Conservation (phyloP, 1,140 invertebrate species). For the Phocides pigmalion region DNA sequence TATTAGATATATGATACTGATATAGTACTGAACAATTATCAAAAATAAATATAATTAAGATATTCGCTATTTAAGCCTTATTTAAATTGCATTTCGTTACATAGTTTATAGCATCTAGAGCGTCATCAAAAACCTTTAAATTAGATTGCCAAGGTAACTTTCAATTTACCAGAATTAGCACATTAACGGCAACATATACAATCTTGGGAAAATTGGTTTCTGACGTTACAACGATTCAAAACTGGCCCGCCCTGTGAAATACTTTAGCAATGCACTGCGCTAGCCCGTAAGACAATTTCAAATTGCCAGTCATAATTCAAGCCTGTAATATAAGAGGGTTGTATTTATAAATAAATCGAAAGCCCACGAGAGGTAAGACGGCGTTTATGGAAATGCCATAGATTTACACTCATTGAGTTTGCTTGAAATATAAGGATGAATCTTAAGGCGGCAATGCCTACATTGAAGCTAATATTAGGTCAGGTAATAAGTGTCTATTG, state of each 20-base stretch:
- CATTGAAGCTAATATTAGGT: no score
- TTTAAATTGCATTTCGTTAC: no score
- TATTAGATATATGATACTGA: no score
- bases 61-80: no score
- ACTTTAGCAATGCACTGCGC: conserved; percentile 43
- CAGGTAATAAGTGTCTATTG: no score
- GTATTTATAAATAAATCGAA: conserved; percentile 75
- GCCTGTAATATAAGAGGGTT: conserved; percentile 65
- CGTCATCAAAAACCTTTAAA: neutral
- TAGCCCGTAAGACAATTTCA: conserved; percentile 72
- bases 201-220: conserved; percentile 19
- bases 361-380: conserved; percentile 58
- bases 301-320: conserved; percentile 76
- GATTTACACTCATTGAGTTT: conserved; percentile 76
- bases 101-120: no score
- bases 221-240: conserved; percentile 30
- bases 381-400: conserved; percentile 70
- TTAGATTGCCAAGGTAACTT: neutral
- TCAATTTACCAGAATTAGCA: neutral
- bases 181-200: conserved; percentile 1
- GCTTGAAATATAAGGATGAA: conserved; percentile 37
- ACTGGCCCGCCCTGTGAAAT: conserved; percentile 37
- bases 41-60: no score
- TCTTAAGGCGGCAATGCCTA: neutral
- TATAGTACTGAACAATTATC: no score